A percentile compares a stretch with the other conserved stretches of the same genome.
These are phyloP conservation scores for Epinotia bilunana DNA, from an alignment of 2,888 invertebrate species.

Conservation along the genomic window DNA sequence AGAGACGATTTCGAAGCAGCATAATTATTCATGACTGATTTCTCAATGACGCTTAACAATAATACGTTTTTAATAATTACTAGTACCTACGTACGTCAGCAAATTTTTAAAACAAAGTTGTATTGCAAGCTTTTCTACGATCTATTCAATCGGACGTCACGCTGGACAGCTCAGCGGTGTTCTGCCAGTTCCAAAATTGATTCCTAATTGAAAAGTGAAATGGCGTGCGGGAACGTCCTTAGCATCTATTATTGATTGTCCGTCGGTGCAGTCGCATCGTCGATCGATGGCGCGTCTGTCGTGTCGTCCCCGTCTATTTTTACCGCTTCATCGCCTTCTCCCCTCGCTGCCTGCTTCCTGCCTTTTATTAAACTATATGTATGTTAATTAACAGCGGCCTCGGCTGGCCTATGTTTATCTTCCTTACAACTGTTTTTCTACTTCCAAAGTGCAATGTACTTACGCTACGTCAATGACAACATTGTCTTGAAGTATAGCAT, in stretches of 20 bases:
- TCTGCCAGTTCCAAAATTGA: conserved; percentile 17
- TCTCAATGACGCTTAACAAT: conserved; percentile 9
- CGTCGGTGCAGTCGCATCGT: conserved; percentile 73
- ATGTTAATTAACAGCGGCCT: conserved; percentile 84
- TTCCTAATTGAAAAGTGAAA: conserved; percentile 34
- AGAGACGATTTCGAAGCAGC: conserved; percentile 9
- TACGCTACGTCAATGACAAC: conserved; percentile 9
- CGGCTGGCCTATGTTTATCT: conserved; percentile 71
- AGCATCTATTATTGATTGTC: conserved; percentile 76
- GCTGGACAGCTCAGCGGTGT: not conserved
- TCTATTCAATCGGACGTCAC: not conserved
- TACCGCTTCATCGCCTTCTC: conserved; percentile 84
- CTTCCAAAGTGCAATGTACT: conserved; percentile 18
- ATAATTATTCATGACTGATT: not conserved
- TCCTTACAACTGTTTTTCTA: conserved; percentile 68
- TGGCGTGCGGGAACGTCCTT: conserved; percentile 50
- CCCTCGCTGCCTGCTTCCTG: conserved; percentile 82
- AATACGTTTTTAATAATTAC: conserved; percentile 8
- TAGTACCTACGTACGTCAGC: not conserved
- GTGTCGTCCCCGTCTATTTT: conserved; percentile 82
- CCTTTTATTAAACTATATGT: conserved; percentile 84
- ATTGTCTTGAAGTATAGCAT: not conserved
- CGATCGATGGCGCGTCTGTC: conserved; percentile 78
- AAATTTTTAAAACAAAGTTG: conserved; percentile 2
- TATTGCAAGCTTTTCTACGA: not conserved